Conservation (phyloP, 2,113 vertebrate genomes). For the Chauna torquata region DNA sequence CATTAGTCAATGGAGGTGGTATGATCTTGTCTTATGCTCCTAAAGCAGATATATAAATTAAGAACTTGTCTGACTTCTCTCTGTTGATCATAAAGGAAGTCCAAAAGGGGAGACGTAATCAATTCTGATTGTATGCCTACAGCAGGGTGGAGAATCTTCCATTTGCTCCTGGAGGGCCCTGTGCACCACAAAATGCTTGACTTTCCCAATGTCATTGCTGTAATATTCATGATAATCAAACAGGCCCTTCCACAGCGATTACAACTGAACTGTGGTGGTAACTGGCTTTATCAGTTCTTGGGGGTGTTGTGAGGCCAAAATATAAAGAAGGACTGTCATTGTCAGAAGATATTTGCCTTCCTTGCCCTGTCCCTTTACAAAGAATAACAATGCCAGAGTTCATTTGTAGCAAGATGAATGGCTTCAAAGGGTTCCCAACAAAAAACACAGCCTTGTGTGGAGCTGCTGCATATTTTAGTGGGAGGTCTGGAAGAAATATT, state of each 20-base stretch:
- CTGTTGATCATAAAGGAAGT: not conserved
- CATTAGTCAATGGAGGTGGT: not conserved
- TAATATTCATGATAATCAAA: not conserved
- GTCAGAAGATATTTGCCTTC: not conserved
- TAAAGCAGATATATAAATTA: not conserved
- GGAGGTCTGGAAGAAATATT: slow-evolving; percentile 8
- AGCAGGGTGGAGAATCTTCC: not conserved
- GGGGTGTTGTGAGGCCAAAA: not conserved
- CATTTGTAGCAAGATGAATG: not conserved
- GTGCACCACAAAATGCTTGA: not conserved
- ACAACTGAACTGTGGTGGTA: not conserved
- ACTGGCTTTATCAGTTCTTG: not conserved
- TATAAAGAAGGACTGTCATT: not conserved
- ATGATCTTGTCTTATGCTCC: not conserved
- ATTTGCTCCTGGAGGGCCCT: not conserved
- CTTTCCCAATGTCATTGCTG: not conserved
- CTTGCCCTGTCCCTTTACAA: not conserved
- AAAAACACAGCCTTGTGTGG: not conserved
- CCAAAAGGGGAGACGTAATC: not conserved
- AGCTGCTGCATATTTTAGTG: not conserved
- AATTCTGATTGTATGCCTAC: not conserved
- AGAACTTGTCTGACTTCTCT: not conserved
- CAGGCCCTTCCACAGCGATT: not conserved
- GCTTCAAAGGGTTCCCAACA: slow-evolving; percentile 1
- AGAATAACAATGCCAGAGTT: not conserved